Percentiles rank a stretch among this genome's conserved stretches.
Conservation (phyloP, 2,888 invertebrate species). For the Rugalucina vietnamica region DNA sequence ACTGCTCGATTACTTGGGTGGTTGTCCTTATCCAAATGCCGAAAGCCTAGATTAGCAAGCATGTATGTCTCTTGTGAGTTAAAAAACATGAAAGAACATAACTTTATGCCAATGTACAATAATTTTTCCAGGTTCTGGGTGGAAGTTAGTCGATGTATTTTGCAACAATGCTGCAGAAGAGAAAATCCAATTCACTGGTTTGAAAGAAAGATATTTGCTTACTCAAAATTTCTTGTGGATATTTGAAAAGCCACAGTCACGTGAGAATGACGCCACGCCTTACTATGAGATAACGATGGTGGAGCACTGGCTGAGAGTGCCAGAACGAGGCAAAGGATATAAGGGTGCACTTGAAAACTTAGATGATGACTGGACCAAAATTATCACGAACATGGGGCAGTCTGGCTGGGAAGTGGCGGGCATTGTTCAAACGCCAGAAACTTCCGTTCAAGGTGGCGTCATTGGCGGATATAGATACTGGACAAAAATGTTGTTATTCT, state of each 20-base stretch:
- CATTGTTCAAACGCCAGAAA: conserved; percentile 71
- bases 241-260: conserved; percentile 79
- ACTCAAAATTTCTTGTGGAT: conserved; percentile 76
- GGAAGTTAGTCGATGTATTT: conserved; percentile 80
- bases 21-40: no score
- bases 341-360: conserved; percentile 41
- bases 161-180: conserved; percentile 61
- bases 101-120: no score
- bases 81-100: no score
- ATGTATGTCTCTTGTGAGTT: no score
- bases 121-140: conserved; percentile 73
- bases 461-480: conserved; percentile 16
- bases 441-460: conserved; percentile 35
- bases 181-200: conserved; percentile 17
- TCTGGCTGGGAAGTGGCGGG: conserved; percentile 81
- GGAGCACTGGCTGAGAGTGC: conserved; percentile 68
- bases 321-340: conserved; percentile 50
- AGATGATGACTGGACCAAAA: conserved; percentile 73
- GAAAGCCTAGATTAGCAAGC: no score
- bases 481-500: conserved; percentile 56
- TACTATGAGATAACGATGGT: conserved; percentile 78
- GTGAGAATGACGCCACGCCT: conserved; percentile 72
- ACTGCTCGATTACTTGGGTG: no score
- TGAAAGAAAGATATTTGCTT: conserved; percentile 26
- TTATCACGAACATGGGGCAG: conserved; percentile 75